Conservation (phyloP, 2,888 invertebrate species). For the Drosophila antonietae region DNA sequence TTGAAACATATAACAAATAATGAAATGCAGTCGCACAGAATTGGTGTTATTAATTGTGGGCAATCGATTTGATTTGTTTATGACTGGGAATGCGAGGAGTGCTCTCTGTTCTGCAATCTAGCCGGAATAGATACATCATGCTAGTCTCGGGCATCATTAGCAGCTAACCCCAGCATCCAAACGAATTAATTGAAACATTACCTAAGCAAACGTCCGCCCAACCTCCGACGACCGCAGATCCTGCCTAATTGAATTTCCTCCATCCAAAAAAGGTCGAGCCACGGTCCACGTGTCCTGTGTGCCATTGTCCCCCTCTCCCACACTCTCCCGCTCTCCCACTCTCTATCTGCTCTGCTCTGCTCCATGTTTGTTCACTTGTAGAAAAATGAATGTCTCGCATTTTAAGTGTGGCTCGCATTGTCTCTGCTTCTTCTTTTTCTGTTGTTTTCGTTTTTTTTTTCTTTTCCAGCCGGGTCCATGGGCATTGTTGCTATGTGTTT, state of each 20-base stretch:
- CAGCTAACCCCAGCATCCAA: slow-evolving; percentile 48
- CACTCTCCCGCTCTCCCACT: not conserved
- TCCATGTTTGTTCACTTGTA: slow-evolving; percentile 50
- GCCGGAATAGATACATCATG: slow-evolving; percentile 46
- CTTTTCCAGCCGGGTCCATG: slow-evolving; percentile 16
- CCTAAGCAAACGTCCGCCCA: slow-evolving; percentile 74
- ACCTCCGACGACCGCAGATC: slow-evolving; percentile 17
- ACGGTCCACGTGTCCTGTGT: slow-evolving; percentile 58
- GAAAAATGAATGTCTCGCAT: slow-evolving; percentile 79
- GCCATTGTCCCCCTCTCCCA: not conserved
- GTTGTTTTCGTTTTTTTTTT: slow-evolving; percentile 3
- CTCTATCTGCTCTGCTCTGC: not conserved
- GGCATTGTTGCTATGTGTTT: slow-evolving; percentile 65
- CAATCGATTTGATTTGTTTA: slow-evolving; percentile 76
- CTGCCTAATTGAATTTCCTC: slow-evolving; percentile 76
- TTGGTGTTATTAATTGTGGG: slow-evolving; percentile 75
- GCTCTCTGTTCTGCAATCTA: slow-evolving; percentile 1
- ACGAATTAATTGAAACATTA: slow-evolving; percentile 81
- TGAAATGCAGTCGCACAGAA: slow-evolving; percentile 68
- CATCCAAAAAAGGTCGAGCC: slow-evolving; percentile 45
- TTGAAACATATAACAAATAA: slow-evolving; percentile 79
- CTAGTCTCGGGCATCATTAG: slow-evolving; percentile 58
- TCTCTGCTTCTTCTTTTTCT: slow-evolving; percentile 28
- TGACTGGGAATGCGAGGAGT: slow-evolving; percentile 34
- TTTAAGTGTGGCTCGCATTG: slow-evolving; percentile 70